phyloP scores from a whole-genome alignment of 1,140 invertebrate genomes.

The Drosophila paulistorum region DNA sequence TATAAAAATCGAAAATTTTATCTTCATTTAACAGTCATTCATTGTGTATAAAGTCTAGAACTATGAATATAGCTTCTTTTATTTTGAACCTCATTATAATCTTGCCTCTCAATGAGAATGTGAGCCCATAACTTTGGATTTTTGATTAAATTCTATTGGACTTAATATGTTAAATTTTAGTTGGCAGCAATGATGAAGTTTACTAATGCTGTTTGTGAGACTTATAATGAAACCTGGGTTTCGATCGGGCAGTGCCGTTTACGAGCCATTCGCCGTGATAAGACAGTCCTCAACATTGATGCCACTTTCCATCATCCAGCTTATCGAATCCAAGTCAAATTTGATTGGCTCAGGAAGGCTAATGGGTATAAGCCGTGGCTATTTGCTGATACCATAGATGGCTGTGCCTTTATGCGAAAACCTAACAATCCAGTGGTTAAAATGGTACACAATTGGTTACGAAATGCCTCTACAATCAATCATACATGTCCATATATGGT shows the following conservation, averaged over 20 bases:
- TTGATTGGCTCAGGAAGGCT: constrained; percentile 14
- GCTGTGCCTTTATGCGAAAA: constrained; percentile 25
- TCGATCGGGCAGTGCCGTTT: constrained; percentile 23
- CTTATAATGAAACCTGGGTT: constrained; percentile 22
- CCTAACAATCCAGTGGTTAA: constrained; percentile 10
- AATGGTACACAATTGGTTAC: constrained; percentile 7
- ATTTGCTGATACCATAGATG: constrained; percentile 24
- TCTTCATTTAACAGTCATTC: too few relatives aligned
- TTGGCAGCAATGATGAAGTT: constrained; percentile 15
- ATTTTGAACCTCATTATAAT: not conserved
- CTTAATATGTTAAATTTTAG: constrained; percentile 2
- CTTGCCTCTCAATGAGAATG: not conserved
- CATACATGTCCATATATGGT: constrained; percentile 39
- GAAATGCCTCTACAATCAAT: constrained; percentile 22
- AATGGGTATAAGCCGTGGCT: constrained; percentile 30
- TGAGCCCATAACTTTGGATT: not conserved
- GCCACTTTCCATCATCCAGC: constrained; percentile 1
- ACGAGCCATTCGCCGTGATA: constrained; percentile 21
- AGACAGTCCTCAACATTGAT: constrained; percentile 18
- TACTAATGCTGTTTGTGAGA: constrained; percentile 39
- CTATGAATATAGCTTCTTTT: not conserved
- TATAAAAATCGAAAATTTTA: too few relatives aligned
- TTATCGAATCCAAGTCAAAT: not conserved
- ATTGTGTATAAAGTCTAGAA: too few relatives aligned
- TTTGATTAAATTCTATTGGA: not conserved